Base-by-base conservation (phyloP, 2,888 invertebrate genomes). In the Torymus aiolomorphi region DNA sequence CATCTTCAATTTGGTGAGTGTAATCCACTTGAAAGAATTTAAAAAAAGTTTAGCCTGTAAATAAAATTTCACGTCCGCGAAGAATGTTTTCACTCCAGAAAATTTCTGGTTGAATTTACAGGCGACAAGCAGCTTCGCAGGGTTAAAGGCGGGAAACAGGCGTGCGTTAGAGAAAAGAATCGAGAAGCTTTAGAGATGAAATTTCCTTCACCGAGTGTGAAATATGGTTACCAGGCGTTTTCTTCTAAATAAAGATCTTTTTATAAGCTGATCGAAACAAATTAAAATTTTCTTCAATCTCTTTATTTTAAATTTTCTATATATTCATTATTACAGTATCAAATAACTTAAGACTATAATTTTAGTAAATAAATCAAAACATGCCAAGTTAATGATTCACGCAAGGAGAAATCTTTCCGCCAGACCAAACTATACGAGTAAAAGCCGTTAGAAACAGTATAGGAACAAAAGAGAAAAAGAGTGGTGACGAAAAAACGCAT, bases 111-210 rank as follows among this genome's bases (percentile, higher is more conserved):
- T 52, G 66, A 76, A 65, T 76, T 80, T 75, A 71, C 20, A 73
- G 52, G 73, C 63, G 57, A 63, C 24, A 80, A 80, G 76, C 69
- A 75, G 57, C 52, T 54, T 71, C 67, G 62, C 72, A 73, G 62
- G 56, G 61, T 62, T 69, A 65, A 75, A 71, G 61, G 71, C 71
- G 31, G 31, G 59, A 77, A 72, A 76, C 56, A 54, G 63, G 76
- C 67, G 56, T 76, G 73, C 62, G 31, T 57, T 69, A 72, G 18
- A 76, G 67, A 20, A 76, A 24, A 73, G 52, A 31, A 49, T 0
- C 18, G 18, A 70, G 57, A 69, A 74, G 63, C 56, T 73, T 51
- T 14, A 14, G 31, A 24, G 24, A 59, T 31, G 14, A 75, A 65
- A 70, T 69, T 61, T 63, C 67, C 69, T 63, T 54, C 42, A 74